Base-by-base conservation (phyloP, 2,888 invertebrate species). In the Diarsia dahlii region DNA sequence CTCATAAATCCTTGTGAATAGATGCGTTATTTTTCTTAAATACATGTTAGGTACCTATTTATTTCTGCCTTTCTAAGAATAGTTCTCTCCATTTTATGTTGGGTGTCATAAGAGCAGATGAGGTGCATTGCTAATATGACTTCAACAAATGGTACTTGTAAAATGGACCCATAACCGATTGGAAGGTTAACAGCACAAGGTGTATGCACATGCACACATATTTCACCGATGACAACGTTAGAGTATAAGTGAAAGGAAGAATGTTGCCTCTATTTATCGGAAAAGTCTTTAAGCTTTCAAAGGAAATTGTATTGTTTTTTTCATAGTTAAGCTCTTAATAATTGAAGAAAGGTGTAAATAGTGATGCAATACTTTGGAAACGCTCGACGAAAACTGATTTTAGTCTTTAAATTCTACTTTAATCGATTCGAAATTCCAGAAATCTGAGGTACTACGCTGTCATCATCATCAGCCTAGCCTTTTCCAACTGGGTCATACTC, bases 1-100 rank as follows among this genome's bases (percentile, higher is more conserved):
- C 3, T 75, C 78, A 68, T 84, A 84, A 84, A 84, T 84, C 84
- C 70, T 71, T 58, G 58, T 71, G 64, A 73, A 78, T 84, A 58
- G 64, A 75, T 81, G 72, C 71, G 50, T 71, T 84, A 75, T 75
- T 73, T 70, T 81, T 84, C 82, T 70, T 69, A 81, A 81, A 74
- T 71, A 72, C 67, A 80, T 76, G 81, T 71, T 69, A 13, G 23
- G 23, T 56, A 69, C 63, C 56, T 71, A 74, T 82, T 77, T 77
- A 69, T 77, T 62, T 72, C 67, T 66, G 62, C 62, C 70, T 81
- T 72, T 81, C 69, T 79, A n/a, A 79, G 67, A 82, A 74, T 79
- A 71, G 63, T 64, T 70, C 45, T 78, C 67, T 71, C 45, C 45
- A 20, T 64, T 81, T 79, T 74, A 82, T 79, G 5, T 23, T 68